A percentile compares a stretch with the other conserved stretches of the same genome.
Conservation (phyloP, 2,113 vertebrate genomes). For the Clarias macrocephalus region DNA sequence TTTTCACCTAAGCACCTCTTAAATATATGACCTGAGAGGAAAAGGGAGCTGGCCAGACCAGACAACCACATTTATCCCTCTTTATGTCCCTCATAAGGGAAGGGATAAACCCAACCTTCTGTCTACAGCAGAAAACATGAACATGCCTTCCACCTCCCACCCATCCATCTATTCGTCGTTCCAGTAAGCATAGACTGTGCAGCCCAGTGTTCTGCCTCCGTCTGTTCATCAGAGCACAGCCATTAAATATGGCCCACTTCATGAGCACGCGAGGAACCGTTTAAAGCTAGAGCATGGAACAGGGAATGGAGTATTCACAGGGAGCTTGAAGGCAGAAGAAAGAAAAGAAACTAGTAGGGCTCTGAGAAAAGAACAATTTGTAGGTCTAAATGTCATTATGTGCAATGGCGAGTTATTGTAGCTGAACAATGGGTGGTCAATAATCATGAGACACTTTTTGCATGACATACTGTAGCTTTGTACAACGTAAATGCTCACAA, state of each 20-base stretch:
- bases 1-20: background rate
- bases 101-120: background rate
- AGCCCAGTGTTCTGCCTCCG: background rate
- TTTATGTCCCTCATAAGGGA: background rate
- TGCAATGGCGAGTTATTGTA: background rate
- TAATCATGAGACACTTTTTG: background rate
- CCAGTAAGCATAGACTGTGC: background rate
- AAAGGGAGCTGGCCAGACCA: background rate
- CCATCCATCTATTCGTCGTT: background rate
- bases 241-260: background rate
- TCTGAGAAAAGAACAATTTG: background rate
- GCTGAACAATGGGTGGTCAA: background rate
- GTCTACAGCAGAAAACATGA: constrained; percentile 24
- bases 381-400: background rate
- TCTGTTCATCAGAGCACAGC: background rate
- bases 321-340: background rate
- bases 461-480: background rate
- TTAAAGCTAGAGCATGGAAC: background rate
- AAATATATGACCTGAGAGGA: background rate
- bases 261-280: background rate
- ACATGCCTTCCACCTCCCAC: background rate
- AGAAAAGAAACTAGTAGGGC: background rate
- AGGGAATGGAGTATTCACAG: background rate
- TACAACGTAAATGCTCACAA: background rate
- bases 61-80: background rate